These are phyloP conservation scores for Cataglyphis livida DNA, from an alignment of 2,888 invertebrate genomes.

Conservation along the genomic window DNA sequence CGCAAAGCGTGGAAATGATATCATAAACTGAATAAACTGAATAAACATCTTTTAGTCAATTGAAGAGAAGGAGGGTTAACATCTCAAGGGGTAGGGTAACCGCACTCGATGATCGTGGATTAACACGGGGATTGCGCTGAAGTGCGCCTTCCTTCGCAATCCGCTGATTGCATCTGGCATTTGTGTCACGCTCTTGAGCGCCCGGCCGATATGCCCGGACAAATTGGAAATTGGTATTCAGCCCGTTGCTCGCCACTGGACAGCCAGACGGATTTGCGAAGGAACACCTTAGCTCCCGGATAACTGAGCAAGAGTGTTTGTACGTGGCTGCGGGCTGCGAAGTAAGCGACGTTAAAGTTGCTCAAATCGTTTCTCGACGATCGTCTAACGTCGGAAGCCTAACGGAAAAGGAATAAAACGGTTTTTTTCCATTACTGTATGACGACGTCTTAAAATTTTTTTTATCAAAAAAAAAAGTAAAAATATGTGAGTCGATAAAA, in stretches of 20 bases:
- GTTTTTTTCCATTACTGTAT: not conserved
- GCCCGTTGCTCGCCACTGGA: conserved; percentile 71
- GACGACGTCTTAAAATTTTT: not conserved
- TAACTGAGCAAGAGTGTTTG: conserved; percentile 61
- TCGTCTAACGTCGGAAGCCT: conserved; percentile 80
- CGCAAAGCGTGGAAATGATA: not conserved
- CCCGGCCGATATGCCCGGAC: conserved; percentile 85
- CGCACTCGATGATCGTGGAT: conserved; percentile 63
- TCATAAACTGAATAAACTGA: conserved; percentile 22
- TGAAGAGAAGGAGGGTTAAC: not conserved
- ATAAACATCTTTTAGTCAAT: conserved; percentile 15
- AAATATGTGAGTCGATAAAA: not conserved
- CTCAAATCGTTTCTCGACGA: conserved; percentile 83
- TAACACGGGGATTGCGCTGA: conserved; percentile 71
- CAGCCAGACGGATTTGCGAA: conserved; percentile 85
- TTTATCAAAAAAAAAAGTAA: not conserved
- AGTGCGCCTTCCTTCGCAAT: conserved; percentile 64
- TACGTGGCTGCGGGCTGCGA: conserved; percentile 60
- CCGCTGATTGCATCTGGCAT: conserved; percentile 85
- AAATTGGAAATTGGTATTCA: conserved; percentile 85
- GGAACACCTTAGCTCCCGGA: conserved; percentile 76
- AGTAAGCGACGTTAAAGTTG: conserved; percentile 79
- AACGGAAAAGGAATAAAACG: conserved; percentile 66
- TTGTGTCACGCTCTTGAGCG: conserved; percentile 85
- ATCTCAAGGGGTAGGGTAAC: conserved; percentile 1